Evolutionary conservation across 2,797 vertebrate species (phyloP).

Genomic region (Poecilia velifera): DNA sequence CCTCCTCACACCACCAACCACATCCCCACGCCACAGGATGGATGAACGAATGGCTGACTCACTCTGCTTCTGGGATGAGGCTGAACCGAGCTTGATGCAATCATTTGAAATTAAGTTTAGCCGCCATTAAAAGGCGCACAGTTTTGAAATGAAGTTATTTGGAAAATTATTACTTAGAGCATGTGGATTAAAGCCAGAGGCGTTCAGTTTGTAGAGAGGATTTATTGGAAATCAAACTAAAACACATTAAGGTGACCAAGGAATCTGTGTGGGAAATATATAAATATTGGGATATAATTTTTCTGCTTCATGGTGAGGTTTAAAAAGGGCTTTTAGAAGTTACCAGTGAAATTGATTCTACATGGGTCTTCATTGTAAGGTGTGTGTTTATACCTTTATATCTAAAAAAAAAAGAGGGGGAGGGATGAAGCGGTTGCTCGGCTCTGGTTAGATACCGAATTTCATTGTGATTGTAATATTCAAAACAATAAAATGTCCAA

Average conservation of each 20-base stretch:
- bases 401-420: too few relatives aligned
- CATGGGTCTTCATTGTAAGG: neutral
- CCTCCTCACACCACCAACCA: neutral
- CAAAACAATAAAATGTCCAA: neutral
- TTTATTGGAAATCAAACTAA: constrained; percentile 36
- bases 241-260: constrained; percentile 9
- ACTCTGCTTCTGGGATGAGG: constrained; percentile 64
- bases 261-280: too few relatives aligned
- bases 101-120: constrained; percentile 68
- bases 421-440: neutral
- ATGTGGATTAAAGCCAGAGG: constrained; percentile 41
- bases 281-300: neutral
- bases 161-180: constrained; percentile 44
- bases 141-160: constrained; percentile 51
- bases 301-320: neutral
- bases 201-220: constrained; percentile 18
- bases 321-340: neutral
- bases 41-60: constrained; percentile 77
- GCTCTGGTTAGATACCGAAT: neutral
- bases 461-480: neutral
- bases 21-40: neutral
- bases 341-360: too few relatives aligned
- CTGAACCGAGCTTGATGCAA: constrained; percentile 67
- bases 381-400: too few relatives aligned
- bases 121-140: constrained; percentile 50